These are phyloP conservation scores for Nannoperca obscura DNA, from an alignment of 2,797 vertebrate genomes.

Conservation along the genomic window DNA sequence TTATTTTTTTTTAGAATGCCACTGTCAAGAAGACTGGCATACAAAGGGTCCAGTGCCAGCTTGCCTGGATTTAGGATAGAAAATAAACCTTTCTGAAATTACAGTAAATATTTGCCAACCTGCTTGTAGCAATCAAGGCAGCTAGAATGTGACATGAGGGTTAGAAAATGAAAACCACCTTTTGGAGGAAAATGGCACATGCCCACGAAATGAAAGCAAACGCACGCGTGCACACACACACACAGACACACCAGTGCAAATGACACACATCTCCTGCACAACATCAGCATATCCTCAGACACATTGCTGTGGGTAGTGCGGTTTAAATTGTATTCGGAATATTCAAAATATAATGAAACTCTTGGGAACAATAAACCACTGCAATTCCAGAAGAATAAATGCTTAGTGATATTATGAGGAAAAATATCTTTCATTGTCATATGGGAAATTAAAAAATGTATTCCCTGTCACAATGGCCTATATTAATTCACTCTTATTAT, in stretches of 20 bases:
- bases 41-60: slow-evolving; percentile 46
- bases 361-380: slow-evolving; percentile 51
- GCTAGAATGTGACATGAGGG: slow-evolving; percentile 73
- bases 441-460: slow-evolving; percentile 53
- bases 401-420: slow-evolving; percentile 40
- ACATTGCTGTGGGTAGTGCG: slow-evolving; percentile 36
- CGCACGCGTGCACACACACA: not conserved
- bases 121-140: slow-evolving; percentile 76
- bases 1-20: not conserved
- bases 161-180: slow-evolving; percentile 80
- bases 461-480: slow-evolving; percentile 15
- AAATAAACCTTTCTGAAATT: slow-evolving; percentile 82
- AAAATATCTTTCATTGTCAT: slow-evolving; percentile 39
- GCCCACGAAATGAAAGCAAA: too few species aligned
- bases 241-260: slow-evolving; percentile 1
- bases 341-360: slow-evolving; percentile 62
- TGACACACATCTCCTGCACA: slow-evolving; percentile 24
- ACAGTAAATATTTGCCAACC: slow-evolving; percentile 83
- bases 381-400: slow-evolving; percentile 49
- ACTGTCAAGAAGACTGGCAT: slow-evolving; percentile 44
- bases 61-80: slow-evolving; percentile 68
- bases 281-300: slow-evolving; percentile 45
- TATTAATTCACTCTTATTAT: slow-evolving; percentile 26
- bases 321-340: slow-evolving; percentile 63
- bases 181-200: slow-evolving; percentile 66